Conservation (phyloP, 2,888 invertebrate genomes). For the Microctonus brassicae region DNA sequence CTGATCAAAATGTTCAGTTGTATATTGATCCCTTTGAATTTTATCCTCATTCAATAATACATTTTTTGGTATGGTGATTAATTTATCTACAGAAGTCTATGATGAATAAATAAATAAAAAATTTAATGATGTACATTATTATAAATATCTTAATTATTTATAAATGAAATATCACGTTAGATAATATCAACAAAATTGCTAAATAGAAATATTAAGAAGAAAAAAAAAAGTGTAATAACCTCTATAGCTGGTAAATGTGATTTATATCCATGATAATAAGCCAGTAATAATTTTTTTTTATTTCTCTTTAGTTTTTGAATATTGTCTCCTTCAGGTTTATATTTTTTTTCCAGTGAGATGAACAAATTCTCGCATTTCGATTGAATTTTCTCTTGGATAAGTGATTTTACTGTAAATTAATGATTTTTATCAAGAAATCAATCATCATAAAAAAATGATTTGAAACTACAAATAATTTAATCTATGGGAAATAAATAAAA, state of each 20-base stretch:
- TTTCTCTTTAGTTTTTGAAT: slow-evolving; percentile 42
- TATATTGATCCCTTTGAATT: slow-evolving; percentile 51
- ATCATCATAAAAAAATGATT: too few species aligned
- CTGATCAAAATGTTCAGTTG: slow-evolving; percentile 45
- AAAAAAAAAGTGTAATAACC: too few species aligned
- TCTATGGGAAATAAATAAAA: slow-evolving; percentile 4
- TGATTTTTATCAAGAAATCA: not conserved
- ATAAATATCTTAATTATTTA: too few species aligned
- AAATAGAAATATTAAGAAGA: too few species aligned
- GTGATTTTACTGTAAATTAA: slow-evolving; percentile 51
- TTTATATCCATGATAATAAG: slow-evolving; percentile 46
- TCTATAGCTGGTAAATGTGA: slow-evolving; percentile 52
- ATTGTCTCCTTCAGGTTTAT: slow-evolving; percentile 45
- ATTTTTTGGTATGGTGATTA: slow-evolving; percentile 51
- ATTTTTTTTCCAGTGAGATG: slow-evolving; percentile 48
- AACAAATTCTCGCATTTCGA: slow-evolving; percentile 48
- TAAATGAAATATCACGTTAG: too few species aligned
- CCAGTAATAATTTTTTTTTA: slow-evolving; percentile 46
- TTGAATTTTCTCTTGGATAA: slow-evolving; percentile 51
- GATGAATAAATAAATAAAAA: slow-evolving; percentile 19
- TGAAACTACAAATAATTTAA: too few species aligned
- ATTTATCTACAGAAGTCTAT: slow-evolving; percentile 50
- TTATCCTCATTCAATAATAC: slow-evolving; percentile 55
- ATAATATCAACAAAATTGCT: too few species aligned
- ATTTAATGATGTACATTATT: too few species aligned